Base-by-base conservation (phyloP, 2,113 vertebrate genomes). In the Trochalopteron elliotii region DNA sequence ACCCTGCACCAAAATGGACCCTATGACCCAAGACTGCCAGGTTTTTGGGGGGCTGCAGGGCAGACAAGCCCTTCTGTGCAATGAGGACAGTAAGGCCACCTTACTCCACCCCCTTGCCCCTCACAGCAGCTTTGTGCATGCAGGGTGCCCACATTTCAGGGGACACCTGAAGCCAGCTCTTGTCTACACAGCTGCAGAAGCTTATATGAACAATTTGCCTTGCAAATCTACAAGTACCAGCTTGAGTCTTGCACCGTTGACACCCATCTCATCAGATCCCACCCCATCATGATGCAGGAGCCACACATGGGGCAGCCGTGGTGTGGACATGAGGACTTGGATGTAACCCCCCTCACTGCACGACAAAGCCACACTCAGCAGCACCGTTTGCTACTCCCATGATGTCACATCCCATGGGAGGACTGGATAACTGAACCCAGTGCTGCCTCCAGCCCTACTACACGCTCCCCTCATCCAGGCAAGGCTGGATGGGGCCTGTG, bases 231-330 rank as follows among this genome's bases (percentile, higher is more conserved):
- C 9, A 14, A 53, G 50, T 53, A 24, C 17, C 44, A 27, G 35
- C 60, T 75, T 8, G 1, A 53, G 52, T 16, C 5, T 2, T 50
- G 21, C 18, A 5, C 27, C 1, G 0, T 2, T 3, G 1, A 39
- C 12, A 0, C 21, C 18, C 59, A 47, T 37, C 16, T 17, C 25
- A 1, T 0, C 24, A 1, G 37, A 39, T 39, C 21, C 18, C 59
- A 47, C 33, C 16, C 20, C 25, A 1, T 0, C 24, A 1, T 0
- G 40, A 31, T 69, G 30, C 30, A 49, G 3, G 4, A 72, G 44
- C 39, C 7, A 0, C 0, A 0, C 4, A 0, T 1, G 6, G 55
- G 24, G 12, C 71, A 24, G 28, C 65, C 0, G 0, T 1, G 0
- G 47, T 1, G 0, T 35, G 45, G 77, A 33, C 37, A 25, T 0